Conservation (phyloP, 2,888 invertebrate species). For the Drosophila formosana region DNA sequence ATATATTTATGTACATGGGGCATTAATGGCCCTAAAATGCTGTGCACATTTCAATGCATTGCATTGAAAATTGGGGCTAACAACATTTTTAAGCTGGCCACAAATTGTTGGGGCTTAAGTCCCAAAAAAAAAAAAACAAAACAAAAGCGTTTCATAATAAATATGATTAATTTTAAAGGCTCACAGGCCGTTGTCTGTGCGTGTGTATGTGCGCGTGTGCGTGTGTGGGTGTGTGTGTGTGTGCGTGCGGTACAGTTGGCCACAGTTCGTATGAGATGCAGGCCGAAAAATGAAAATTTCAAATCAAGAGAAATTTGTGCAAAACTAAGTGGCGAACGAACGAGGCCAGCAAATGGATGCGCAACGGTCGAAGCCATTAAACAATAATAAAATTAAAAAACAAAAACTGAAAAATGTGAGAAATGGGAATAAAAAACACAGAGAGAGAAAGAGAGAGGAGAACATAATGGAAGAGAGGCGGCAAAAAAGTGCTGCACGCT, state of each 20-base stretch:
- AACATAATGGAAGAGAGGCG: not conserved
- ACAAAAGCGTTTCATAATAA: constrained; percentile 58
- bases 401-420: not conserved
- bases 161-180: constrained; percentile 67
- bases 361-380: constrained; percentile 16
- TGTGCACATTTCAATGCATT: constrained; percentile 19
- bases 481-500: constrained; percentile 42
- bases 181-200: constrained; percentile 10
- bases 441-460: not conserved
- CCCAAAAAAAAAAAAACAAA: constrained; percentile 2
- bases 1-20: constrained; percentile 28
- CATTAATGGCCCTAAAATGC: constrained; percentile 55
- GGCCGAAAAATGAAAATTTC: constrained; percentile 16
- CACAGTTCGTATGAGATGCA: not conserved
- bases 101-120: constrained; percentile 69
- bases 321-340: constrained; percentile 19
- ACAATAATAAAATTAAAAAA: constrained; percentile 35
- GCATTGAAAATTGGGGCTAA: constrained; percentile 60
- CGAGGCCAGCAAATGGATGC: constrained; percentile 8
- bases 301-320: constrained; percentile 32
- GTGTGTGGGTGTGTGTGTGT: constrained; percentile 7
- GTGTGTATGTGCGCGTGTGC: constrained; percentile 14
- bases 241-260: too few relatives aligned
- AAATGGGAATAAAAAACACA: too few relatives aligned
- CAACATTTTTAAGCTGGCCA: constrained; percentile 62